Base-by-base conservation (phyloP, 1,140 invertebrate species). In the Drosophila bipectinata region DNA sequence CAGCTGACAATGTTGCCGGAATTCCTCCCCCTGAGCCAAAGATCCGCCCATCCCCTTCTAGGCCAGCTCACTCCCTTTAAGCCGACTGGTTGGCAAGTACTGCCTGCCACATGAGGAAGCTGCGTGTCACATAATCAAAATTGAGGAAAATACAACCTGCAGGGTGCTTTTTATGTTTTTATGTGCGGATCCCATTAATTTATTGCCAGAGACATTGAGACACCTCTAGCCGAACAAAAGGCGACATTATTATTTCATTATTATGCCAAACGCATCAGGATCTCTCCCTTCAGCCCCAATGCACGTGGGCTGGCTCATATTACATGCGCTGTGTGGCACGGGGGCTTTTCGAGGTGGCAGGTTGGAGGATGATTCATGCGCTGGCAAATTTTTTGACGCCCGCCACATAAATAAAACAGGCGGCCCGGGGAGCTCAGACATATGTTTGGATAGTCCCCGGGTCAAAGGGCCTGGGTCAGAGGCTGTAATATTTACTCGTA, bases 241-340 rank as follows among this genome's bases (percentile, higher is more conserved):
- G 84, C 83, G 83, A 88, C 83, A 88, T 88, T 88, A 88, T 88
- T 88, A 88, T 88, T 88, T 88, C 83, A 88, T 88, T 88, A 88
- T 88, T 88, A 88, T 88, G 83, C 83, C 83, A 89, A 88, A 73
- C 83, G 76, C 83, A 88, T 88, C 63, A 56, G 66, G 49, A 72
- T 55, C 47, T 49, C 63, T 47, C 59, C 53, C 48, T 21, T 5
- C 48, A 56, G 32, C 26, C 26, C 54, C 34, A 51, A 64, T 68
- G 52, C 75, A 66, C 71, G 72, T 34, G 71, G 47, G 62, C 45
- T 15, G 54, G 41, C 37, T 77, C 64, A 57, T 63, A 63, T 69
- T 77, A 77, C 73, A 44, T 44, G 55, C 64, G 21, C 18, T 21
- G 32, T 32, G 62, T n/a, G 52, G 26, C 10, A 7, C 30, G 39